Evolutionary conservation across 2,797 vertebrate species (phyloP).

Genomic region (Manis javanica): DNA sequence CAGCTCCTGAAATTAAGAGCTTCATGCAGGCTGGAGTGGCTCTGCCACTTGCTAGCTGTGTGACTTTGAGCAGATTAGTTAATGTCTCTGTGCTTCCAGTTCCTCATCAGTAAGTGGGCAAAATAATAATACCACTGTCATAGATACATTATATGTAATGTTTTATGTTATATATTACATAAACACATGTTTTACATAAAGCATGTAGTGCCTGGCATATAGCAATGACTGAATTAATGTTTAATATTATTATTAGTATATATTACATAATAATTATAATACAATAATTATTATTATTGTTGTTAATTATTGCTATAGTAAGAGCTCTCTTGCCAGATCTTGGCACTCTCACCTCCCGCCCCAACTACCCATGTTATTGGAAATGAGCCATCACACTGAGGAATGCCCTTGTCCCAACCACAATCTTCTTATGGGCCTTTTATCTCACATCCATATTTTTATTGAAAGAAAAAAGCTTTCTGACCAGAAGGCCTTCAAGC

Average conservation of each 20-base stretch:
- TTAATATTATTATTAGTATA: neutral
- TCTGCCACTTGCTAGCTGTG: neutral
- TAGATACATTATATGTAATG: neutral
- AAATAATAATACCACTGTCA: neutral
- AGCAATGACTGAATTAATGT: neutral
- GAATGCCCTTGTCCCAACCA: neutral
- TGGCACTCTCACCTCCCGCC: neutral
- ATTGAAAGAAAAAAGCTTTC: neutral
- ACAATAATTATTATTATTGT: neutral
- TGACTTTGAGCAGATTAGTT: neutral
- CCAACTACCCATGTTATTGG: neutral
- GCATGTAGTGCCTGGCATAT: neutral
- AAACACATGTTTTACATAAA: neutral
- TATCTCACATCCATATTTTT: neutral
- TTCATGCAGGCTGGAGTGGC: neutral
- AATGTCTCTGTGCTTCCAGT: neutral
- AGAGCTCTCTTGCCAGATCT: neutral
- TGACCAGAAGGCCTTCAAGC: neutral
- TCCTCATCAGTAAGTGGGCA: neutral
- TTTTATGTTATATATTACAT: neutral
- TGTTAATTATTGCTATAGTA: neutral
- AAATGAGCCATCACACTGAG: neutral
- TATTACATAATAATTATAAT: neutral
- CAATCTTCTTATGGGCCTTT: neutral
- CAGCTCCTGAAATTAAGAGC: neutral